Base-by-base conservation (phyloP, 2,113 vertebrate genomes). In the Ceuthmochares aereus region DNA sequence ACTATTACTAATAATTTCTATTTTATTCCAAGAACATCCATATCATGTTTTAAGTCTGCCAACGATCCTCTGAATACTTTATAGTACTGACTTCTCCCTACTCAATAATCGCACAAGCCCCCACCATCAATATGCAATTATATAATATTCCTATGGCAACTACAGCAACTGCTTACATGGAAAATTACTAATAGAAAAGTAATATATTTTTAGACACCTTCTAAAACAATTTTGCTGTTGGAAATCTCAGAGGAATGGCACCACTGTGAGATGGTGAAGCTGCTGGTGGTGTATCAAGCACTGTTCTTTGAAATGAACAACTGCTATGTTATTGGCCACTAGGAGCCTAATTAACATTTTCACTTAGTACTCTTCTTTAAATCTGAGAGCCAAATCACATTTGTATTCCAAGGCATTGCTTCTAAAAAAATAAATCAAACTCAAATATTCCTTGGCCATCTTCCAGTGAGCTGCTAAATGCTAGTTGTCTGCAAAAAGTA, bases 401-500 rank as follows among this genome's bases (percentile, higher is more conserved):
- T 86, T 74, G 4, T 62, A 32, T 72, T 79, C 36, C 67, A 90
- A 85, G 12, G 10, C 29, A 58, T 40, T 84, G 49, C 43, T 92
- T 70, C 76, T 83, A 67, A 88, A 95, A 76, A 45, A 83, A 85
- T 69, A 79, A 76, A 91, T 93, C 51, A 89, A 79, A 69, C 3
- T 37, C 5, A 87, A 87, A 70, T 66, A 79, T n/a, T 89, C 10
- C 25, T 73, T 87, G 69, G 54, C 40, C 40, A 14, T 47, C 23
- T 72, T 87, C 68, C 32, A 87, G 4, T 37, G 8, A n/a, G 7
- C 11, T 13, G 3, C 43, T 82, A 84, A 89, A 54, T 77, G 18
- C 36, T 63, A 23, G 5, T 30, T 58, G 40, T 20, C 67, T 86
- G 63, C 32, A 91, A 79, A 85, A 69, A 76, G 15, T 7, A 29